Evolutionary conservation across 2,797 vertebrate genomes (phyloP).

Genomic region (Nyctalus aviator): DNA sequence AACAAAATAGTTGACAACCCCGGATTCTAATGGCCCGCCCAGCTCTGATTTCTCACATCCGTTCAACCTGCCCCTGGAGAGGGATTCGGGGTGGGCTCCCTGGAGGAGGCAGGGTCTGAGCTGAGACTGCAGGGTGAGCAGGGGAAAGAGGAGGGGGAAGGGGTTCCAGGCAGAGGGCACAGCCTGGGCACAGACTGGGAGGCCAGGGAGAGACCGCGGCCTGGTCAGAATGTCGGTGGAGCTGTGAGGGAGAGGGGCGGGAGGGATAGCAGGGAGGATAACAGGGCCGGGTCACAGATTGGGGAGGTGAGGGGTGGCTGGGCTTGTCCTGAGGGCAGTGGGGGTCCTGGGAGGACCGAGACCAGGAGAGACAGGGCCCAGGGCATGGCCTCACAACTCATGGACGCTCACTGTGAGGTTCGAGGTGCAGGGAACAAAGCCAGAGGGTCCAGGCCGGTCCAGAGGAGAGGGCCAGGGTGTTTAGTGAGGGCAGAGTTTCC

Average conservation of each 20-base stretch:
- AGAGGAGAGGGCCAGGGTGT: too few species aligned
- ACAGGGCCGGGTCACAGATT: background rate
- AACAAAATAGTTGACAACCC: background rate
- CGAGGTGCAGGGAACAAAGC: too few species aligned
- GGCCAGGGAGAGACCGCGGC: background rate
- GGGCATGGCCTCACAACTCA: background rate
- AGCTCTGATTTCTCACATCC: background rate
- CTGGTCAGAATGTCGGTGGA: background rate
- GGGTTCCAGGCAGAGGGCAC: background rate
- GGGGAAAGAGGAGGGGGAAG: too few species aligned
- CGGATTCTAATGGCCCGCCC: background rate
- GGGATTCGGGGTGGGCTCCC: background rate
- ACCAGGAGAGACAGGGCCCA: background rate
- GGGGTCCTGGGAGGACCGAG: background rate
- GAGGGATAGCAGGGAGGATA: background rate
- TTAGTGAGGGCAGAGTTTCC: too few species aligned
- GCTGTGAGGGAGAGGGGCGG: background rate
- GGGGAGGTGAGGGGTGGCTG: background rate
- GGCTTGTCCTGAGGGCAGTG: background rate
- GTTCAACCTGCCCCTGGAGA: background rate
- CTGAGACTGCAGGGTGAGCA: background rate
- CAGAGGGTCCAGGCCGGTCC: too few species aligned
- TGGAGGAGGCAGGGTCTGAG: background rate
- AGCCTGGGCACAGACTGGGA: background rate
- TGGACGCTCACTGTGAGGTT: background rate